These are phyloP conservation scores for Hydrozoanthus gracilis DNA, from an alignment of 92 coral and sea anemone genomes.

Conservation along the genomic window DNA sequence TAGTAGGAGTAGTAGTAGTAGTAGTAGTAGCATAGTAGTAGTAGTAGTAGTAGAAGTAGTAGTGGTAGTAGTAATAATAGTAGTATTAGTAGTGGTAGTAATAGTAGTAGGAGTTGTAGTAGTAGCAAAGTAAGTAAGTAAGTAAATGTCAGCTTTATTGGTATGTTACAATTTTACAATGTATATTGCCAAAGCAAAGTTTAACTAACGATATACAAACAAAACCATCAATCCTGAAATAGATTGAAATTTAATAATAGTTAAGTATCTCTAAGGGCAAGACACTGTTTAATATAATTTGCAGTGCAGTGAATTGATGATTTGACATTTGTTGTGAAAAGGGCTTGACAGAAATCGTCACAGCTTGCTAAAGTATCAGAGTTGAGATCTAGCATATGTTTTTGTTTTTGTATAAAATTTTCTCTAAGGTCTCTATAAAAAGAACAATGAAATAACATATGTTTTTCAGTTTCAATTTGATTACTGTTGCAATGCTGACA, in stretches of 20 bases:
- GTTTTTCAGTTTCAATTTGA: neutral
- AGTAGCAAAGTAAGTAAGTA: neutral
- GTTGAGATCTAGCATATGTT: neutral
- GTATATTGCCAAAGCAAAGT: conserved; percentile 14
- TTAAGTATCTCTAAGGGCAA: conserved; percentile 7
- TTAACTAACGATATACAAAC: conserved; percentile 4
- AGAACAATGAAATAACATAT: neutral
- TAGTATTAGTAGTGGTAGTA: neutral
- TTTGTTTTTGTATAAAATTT: neutral
- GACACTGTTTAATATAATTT: neutral
- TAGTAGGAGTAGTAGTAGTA: no score
- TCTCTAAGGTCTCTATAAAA: conserved; percentile 2
- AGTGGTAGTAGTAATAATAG: neutral
- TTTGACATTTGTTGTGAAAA: conserved; percentile 6
- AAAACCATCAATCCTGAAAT: conserved; percentile 6
- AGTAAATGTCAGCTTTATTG: neutral
- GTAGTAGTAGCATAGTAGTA: no score
- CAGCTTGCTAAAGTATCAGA: conserved; percentile 5
- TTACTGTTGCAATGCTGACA: conserved; percentile 1
- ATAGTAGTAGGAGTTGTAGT: neutral
- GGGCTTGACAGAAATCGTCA: conserved; percentile 10
- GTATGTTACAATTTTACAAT: neutral
- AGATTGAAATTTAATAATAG: conserved; percentile 1
- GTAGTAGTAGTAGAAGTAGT: neutral
- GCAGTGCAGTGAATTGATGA: conserved; percentile 9